Conservation (phyloP, 2,888 invertebrate genomes). For the Megaustenia siamemsis region DNA sequence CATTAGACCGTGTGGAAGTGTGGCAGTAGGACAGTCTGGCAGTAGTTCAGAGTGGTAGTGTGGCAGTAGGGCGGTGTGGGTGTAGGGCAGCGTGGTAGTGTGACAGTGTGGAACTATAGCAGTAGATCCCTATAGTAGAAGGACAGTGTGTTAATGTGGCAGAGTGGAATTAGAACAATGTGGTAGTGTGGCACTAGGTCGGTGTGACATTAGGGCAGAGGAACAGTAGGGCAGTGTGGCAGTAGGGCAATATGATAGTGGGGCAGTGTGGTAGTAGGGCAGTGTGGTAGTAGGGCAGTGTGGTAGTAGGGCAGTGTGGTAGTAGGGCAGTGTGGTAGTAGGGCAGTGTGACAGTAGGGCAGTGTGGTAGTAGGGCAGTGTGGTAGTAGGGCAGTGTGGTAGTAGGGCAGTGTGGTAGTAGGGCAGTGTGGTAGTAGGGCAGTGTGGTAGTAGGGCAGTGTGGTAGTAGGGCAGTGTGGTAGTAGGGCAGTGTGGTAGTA, state of each 20-base stretch:
- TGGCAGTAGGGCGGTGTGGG: no score
- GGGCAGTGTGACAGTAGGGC: no score
- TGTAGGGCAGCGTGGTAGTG: no score
- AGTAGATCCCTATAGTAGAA: no score
- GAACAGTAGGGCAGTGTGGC: no score
- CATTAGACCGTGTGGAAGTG: not conserved
- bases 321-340: constrained; percentile 1
- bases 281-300: not conserved
- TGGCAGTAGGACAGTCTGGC: not conserved
- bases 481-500: not conserved
- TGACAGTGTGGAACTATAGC: no score
- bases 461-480: not conserved
- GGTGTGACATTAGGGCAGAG: not conserved
- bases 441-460: not conserved
- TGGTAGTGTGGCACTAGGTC: no score
- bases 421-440: not conserved
- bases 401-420: not conserved
- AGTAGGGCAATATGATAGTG: no score
- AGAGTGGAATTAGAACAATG: no score
- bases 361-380: not conserved
- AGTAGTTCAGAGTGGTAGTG: no score
- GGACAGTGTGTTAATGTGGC: no score
- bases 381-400: not conserved
- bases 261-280: not conserved
- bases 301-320: not conserved